These are phyloP conservation scores for Protodeltote pygarga DNA, from an alignment of 2,888 invertebrate species.

Conservation along the genomic window DNA sequence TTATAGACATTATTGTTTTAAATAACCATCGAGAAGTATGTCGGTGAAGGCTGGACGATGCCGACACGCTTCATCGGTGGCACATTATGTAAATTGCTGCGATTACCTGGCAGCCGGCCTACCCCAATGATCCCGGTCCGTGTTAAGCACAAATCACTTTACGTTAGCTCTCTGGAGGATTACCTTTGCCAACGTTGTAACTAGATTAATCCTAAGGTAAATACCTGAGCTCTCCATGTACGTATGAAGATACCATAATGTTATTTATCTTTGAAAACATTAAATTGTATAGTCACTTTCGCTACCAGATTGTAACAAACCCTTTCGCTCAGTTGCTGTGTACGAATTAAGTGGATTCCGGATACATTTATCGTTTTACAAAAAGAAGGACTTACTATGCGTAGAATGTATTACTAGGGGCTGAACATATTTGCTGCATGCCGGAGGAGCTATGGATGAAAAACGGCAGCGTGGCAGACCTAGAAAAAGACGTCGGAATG, in stretches of 20 bases:
- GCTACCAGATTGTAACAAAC: slow-evolving; percentile 4
- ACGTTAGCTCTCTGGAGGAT: slow-evolving; percentile 38
- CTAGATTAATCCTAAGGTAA: slow-evolving; percentile 39
- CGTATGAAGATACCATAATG: slow-evolving; percentile 17
- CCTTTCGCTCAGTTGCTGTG: slow-evolving; percentile 5
- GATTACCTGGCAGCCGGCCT: slow-evolving; percentile 53
- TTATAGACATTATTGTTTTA: slow-evolving; percentile 2
- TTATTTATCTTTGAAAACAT: slow-evolving; percentile 13
- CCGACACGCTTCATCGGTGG: slow-evolving; percentile 15
- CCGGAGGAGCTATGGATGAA: too few relatives aligned
- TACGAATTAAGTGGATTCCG: slow-evolving; percentile 7
- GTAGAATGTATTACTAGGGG: too few relatives aligned
- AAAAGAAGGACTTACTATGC: too few relatives aligned
- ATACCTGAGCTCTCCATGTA: slow-evolving; percentile 18
- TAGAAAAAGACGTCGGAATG: too few relatives aligned
- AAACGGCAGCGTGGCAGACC: too few relatives aligned
- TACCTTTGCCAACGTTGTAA: slow-evolving; percentile 41
- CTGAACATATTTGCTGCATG: too few relatives aligned
- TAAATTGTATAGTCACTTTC: slow-evolving; percentile 10
- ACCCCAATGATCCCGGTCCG: slow-evolving; percentile 40
- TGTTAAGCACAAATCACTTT: slow-evolving; percentile 60
- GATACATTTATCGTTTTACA: neutral
- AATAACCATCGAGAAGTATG: slow-evolving; percentile 19
- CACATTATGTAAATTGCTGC: slow-evolving; percentile 57
- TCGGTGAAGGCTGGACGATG: slow-evolving; percentile 15